Evolutionary conservation across 1,140 invertebrate species (phyloP), one percentile per base, ranked within the genome.

Genomic region (Scaptomyza hsui): DNA sequence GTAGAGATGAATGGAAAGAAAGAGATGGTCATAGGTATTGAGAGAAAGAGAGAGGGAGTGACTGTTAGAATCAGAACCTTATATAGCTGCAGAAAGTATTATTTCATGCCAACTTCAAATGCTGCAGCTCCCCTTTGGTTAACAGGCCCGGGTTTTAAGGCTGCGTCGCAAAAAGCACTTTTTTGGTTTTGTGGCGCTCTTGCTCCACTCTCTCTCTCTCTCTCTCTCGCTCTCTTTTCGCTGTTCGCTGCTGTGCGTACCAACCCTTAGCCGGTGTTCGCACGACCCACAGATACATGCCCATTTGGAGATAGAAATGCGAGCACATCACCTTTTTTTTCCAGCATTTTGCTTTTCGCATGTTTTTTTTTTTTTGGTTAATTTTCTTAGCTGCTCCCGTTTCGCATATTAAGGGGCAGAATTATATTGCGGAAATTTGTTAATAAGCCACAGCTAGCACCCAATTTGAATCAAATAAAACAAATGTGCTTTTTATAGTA

Each of bases 381-480:
- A 39, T 68, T 26, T 19, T n/a, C 32, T 75, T 18, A 29, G 16
- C 55, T 72, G 74, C 75, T 52, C 42, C 56, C 19, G 48, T 74
- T 48, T 37, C 24, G 29, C 49, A 16, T 45, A 16, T 16, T 2
- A 5, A 26, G 24, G 19, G 19, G 15, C 21, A 24, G 12, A 13
- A 21, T 39, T 47, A 42, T 53, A 44, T 55, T 53, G 13, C 4
- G 29, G 13, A 24, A 24, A 26, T 37, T 39, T 32, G 10, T 4
- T 41, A 29, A 29, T 9, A 29, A 29, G 26, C 26, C 6, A 39
- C 6, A 39, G 13, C 16, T 32, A 24, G 9, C 29, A 7, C 35
- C 35, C 56, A 37, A 56, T 35, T 60, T 75, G 67, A 77, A 67
- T 67, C 75, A 75, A 44, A 55, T 70, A 60, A 75, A 55, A 53